Evolutionary conservation across 2,797 vertebrate genomes (phyloP), one percentile per base, ranked within the genome.

Genomic region (Phrynocephalus forsythii): DNA sequence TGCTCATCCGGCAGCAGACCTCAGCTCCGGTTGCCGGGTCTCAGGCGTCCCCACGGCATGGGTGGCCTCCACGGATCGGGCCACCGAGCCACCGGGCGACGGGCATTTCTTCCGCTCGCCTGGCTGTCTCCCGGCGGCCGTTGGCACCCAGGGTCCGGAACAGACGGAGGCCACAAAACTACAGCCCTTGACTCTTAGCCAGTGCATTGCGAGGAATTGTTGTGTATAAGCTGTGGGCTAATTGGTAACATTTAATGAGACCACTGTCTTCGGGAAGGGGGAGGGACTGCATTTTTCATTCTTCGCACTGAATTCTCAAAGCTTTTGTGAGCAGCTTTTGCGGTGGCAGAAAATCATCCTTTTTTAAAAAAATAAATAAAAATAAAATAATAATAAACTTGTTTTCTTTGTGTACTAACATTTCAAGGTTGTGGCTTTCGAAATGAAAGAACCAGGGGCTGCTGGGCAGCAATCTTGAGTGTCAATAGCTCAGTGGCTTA

Each of bases 131-230:
- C 50, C 52, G 85, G 22, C 22, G 85, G 22, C 48, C 67, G 2
- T 38, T 79, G 85, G 52, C 67, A 0, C 48, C 85, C 30, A 79
- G 85, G 20, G n/a, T 50, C 1, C 77, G 85, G 7, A 72, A 56
- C 50, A 71, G 77, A 15, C 33, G 85, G 30, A 38, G 85, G 50
- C 67, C 85, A 28, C 85, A 86, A 68, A 86, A 86, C 85, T 56
- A 60, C 77, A 60, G 50, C 50, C 30, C 85, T 18, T 86, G 77
- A 86, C 6, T 9, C 1, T 20, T 1, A 16, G 3, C 5, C 33
- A 8, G 66, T 52, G 22, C 67, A 16, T 5, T 6, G 22, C 6
- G 11, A 33, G 9, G 66, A 48, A 10, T 6, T 2, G 30, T 38
- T 3, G 3, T 30, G 33, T 56, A 52, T 3, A 22, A 63, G 18